phyloP scores from a whole-genome alignment of 2,888 invertebrate species.

The Sphaerophoria taeniata region DNA sequence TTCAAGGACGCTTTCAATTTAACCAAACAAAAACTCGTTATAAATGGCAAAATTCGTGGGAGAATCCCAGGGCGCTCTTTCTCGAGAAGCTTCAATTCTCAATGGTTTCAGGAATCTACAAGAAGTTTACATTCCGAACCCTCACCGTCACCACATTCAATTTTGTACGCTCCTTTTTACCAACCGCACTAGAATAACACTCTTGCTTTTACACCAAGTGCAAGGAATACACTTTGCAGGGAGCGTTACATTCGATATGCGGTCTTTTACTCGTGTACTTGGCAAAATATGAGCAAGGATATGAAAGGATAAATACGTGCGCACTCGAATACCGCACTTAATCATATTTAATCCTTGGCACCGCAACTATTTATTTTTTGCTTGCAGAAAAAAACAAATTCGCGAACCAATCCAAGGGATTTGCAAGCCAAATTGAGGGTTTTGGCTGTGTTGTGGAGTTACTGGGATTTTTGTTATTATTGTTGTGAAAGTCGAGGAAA shows the following conservation, averaged over 20 bases:
- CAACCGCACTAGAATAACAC: constrained; percentile 27
- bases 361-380: constrained; percentile 64
- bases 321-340: constrained; percentile 58
- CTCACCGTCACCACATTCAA: no score
- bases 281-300: constrained; percentile 53
- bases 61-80: constrained; percentile 58
- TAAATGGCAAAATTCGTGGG: constrained; percentile 52
- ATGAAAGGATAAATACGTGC: constrained; percentile 58
- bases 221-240: constrained; percentile 18
- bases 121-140: no score
- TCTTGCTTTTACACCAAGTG: constrained; percentile 49
- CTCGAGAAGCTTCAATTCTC: constrained; percentile 67
- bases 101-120: no score
- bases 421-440: no score
- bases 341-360: constrained; percentile 65
- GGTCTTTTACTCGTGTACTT: constrained; percentile 64
- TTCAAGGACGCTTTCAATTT: constrained; percentile 32
- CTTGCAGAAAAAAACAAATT: no score
- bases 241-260: constrained; percentile 54
- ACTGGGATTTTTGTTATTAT: no score
- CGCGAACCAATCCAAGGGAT: no score
- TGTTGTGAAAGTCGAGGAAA: no score
- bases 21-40: constrained; percentile 67
- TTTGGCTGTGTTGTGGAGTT: no score
- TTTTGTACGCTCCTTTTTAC: no score